These are phyloP conservation scores for Calyptommatus sinebrachiatus DNA, from an alignment of 2,113 vertebrate genomes.

Conservation along the genomic window DNA sequence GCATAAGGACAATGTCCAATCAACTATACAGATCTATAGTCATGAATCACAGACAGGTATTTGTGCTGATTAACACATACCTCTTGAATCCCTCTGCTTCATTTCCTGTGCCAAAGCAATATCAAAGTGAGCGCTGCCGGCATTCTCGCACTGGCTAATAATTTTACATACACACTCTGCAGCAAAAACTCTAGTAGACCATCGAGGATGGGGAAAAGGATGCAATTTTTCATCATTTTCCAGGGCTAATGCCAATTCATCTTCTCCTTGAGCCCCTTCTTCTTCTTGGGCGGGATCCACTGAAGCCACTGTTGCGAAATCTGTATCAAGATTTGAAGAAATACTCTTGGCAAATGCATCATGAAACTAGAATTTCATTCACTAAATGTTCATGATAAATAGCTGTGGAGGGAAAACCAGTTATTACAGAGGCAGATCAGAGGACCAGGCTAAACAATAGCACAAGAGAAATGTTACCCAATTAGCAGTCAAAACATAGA, in stretches of 20 bases:
- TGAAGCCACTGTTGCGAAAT: conserved; percentile 69
- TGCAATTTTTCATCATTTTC: conserved; percentile 70
- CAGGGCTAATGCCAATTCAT: conserved; percentile 76
- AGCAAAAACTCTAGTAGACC: conserved; percentile 89
- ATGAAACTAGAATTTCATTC: background rate
- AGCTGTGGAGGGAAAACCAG: background rate
- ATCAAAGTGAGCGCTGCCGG: conserved; percentile 82
- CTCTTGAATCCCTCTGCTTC: conserved; percentile 80
- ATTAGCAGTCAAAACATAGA: too few species aligned
- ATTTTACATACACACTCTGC: conserved; percentile 87
- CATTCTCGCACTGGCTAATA: conserved; percentile 80
- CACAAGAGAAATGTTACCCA: background rate
- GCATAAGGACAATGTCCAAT: too few species aligned
- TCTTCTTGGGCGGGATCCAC: conserved; percentile 82
- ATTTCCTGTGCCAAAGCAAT: conserved; percentile 85
- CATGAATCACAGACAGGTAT: background rate
- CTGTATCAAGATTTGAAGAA: conserved; percentile 46
- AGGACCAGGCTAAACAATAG: background rate
- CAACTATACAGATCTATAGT: too few species aligned
- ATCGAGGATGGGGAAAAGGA: conserved; percentile 85
- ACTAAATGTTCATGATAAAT: background rate
- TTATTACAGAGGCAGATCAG: background rate
- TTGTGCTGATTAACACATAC: conserved; percentile 63
- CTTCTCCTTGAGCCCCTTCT: conserved; percentile 77
- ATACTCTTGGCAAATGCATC: background rate